phyloP scores from a whole-genome alignment of 2,888 invertebrate species.

The Amiota communis region DNA sequence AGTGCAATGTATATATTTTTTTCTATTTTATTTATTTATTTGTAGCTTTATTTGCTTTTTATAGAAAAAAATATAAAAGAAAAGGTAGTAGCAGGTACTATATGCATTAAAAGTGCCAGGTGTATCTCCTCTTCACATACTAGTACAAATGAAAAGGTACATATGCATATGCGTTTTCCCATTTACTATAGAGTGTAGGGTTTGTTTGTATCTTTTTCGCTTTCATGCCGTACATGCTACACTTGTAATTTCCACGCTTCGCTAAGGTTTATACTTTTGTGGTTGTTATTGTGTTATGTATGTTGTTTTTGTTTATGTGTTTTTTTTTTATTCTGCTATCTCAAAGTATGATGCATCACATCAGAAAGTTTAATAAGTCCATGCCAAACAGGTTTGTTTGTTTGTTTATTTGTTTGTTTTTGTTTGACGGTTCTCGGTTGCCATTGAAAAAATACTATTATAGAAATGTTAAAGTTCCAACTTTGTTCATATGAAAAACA shows the following conservation, averaged over 20 bases:
- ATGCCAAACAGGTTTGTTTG: no score
- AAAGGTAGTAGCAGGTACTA: constrained; percentile 43
- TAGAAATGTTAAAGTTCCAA: no score
- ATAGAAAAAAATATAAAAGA: constrained; percentile 43
- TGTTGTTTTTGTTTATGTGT: no score
- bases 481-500: no score
- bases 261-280: neutral
- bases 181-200: neutral
- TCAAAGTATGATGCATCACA: no score
- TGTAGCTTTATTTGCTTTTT: neutral
- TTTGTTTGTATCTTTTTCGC: neutral
- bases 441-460: no score
- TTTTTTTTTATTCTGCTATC: no score
- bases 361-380: no score
- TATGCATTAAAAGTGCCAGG: constrained; percentile 14
- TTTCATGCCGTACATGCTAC: neutral
- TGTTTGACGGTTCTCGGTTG: no score
- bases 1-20: constrained; percentile 10
- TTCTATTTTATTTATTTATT: neutral
- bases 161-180: neutral
- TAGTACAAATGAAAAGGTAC: neutral
- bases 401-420: no score
- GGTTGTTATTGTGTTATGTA: neutral
- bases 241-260: constrained; percentile 18
- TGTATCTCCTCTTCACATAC: neutral